A percentile compares a stretch with the other conserved stretches of the same genome.
Conservation (phyloP, 2,113 vertebrate genomes). For the Muntiacus muntjak region DNA sequence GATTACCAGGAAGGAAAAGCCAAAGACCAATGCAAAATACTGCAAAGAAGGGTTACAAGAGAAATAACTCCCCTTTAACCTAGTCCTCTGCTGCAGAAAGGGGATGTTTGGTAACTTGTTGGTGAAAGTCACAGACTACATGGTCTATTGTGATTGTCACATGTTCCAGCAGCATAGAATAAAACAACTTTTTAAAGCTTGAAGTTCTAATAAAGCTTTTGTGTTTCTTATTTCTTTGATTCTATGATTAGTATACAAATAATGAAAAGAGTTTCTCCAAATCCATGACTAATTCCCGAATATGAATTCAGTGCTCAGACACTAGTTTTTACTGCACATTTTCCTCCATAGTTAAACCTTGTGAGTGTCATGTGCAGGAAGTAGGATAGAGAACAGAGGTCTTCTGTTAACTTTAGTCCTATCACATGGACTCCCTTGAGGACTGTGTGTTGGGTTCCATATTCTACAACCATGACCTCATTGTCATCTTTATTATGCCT, state of each 20-base stretch:
- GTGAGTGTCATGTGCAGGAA: slow-evolving; percentile 54
- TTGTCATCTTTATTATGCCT: not conserved
- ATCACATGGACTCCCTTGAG: slow-evolving; percentile 15
- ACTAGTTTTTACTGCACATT: not conserved
- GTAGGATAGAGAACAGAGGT: not conserved
- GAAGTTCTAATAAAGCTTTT: slow-evolving; percentile 15
- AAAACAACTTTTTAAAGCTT: not conserved
- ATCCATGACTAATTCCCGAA: not conserved
- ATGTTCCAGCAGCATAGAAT: not conserved
- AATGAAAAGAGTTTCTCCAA: not conserved
- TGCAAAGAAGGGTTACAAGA: not conserved
- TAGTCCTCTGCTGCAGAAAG: not conserved
- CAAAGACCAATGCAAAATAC: not conserved
- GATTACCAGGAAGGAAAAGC: not conserved
- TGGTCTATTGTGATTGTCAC: not conserved
- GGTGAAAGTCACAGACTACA: not conserved
- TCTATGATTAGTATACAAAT: not conserved
- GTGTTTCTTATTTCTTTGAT: not conserved
- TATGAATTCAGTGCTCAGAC: not conserved
- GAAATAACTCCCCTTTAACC: not conserved
- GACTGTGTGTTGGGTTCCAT: not conserved
- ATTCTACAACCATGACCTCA: not conserved
- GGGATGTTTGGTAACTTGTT: not conserved
- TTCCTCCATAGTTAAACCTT: not conserved
- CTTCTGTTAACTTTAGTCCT: not conserved